These are phyloP conservation scores for Wiebesia pumilae DNA, from an alignment of 1,140 invertebrate genomes.

Conservation along the genomic window DNA sequence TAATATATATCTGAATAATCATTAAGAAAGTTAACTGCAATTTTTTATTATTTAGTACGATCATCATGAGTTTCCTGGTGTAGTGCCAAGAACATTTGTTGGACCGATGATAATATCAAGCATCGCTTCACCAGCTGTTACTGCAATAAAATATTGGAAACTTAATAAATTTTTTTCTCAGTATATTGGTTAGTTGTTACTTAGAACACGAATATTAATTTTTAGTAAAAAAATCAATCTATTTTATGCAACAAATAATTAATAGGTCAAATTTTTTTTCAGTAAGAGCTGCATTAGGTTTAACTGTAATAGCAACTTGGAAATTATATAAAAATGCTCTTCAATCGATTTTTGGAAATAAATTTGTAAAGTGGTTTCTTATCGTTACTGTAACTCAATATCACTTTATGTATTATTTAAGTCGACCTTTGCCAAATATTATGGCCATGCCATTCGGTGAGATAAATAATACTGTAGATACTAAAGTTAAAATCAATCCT, in stretches of 20 bases:
- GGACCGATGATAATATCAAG: constrained; percentile 91
- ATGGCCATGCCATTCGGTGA: constrained; percentile 95
- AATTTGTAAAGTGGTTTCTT: constrained; percentile 88
- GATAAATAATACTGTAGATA: constrained; percentile 44
- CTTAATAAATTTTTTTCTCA: constrained; percentile 92
- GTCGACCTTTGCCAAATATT: constrained; percentile 95
- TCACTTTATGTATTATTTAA: constrained; percentile 98
- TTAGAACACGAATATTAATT: constrained; percentile 46
- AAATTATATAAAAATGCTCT: constrained; percentile 83
- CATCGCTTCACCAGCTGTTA: constrained; percentile 85
- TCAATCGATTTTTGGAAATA: constrained; percentile 84
- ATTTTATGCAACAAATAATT: neutral
- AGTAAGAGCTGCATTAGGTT: constrained; percentile 89
- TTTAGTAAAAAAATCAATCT: neutral
- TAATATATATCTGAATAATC: neutral
- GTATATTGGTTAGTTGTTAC: constrained; percentile 86
- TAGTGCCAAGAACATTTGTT: constrained; percentile 97
- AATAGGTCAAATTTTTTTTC: constrained; percentile 67
- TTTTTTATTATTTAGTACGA: constrained; percentile 86
- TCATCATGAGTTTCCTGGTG: constrained; percentile 98
- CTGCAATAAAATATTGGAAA: constrained; percentile 80
- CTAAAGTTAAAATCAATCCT: neutral
- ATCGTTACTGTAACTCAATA: constrained; percentile 93
- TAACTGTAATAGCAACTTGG: constrained; percentile 85
- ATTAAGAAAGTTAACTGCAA: neutral